Evolutionary conservation across 2,113 vertebrate species (phyloP).

Genomic region (Ailurus styani): DNA sequence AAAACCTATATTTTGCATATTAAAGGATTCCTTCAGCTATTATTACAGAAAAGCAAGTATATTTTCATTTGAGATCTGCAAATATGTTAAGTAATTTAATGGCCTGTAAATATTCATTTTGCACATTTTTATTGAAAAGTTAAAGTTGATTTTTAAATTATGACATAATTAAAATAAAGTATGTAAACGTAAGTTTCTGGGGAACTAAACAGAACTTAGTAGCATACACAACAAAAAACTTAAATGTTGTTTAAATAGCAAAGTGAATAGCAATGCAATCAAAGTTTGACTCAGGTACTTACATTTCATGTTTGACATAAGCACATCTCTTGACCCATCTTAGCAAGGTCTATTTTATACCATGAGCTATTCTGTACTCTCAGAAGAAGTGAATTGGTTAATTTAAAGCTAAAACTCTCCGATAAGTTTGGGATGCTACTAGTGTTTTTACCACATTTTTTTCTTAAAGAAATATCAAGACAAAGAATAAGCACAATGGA

Average conservation of each 20-base stretch:
- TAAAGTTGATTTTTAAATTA: constrained; percentile 13
- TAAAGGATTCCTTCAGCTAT: neutral
- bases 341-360: neutral
- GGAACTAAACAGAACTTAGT: constrained; percentile 4
- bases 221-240: neutral
- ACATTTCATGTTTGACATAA: neutral
- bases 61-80: constrained; percentile 21
- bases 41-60: neutral
- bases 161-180: neutral
- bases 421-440: neutral
- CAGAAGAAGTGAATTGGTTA: neutral
- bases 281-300: constrained; percentile 11
- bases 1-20: neutral
- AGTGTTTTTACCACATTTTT: constrained; percentile 23
- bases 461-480: constrained; percentile 22
- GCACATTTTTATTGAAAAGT: constrained; percentile 34
- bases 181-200: neutral
- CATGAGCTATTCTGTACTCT: neutral
- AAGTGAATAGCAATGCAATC: neutral
- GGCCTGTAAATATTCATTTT: constrained; percentile 44
- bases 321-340: neutral
- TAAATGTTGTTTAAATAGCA: neutral
- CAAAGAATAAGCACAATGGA: neutral
- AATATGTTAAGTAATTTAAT: neutral
- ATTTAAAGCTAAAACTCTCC: constrained; percentile 33